Percentiles rank a stretch among this genome's conserved stretches.
phyloP scores from a whole-genome alignment of 2,797 vertebrate genomes.

The Melanotaenia maccullochi region DNA sequence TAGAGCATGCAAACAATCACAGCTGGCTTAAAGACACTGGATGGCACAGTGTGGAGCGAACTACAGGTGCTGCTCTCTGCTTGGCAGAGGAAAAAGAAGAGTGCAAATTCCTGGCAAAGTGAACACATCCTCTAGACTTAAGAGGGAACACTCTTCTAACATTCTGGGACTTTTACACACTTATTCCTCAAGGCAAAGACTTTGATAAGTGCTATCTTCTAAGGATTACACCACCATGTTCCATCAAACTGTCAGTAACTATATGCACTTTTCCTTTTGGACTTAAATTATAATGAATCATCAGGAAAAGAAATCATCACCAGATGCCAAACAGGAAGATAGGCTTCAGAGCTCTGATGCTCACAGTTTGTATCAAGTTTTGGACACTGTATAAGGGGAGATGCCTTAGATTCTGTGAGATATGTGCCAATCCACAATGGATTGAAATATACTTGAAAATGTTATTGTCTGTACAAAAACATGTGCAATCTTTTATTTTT shows the following conservation, averaged over 20 bases:
- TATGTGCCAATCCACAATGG: slow-evolving; percentile 80
- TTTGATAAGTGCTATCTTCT: slow-evolving; percentile 70
- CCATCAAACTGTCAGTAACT: slow-evolving; percentile 69
- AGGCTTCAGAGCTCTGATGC: slow-evolving; percentile 64
- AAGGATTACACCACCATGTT: slow-evolving; percentile 72
- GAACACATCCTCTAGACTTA: slow-evolving; percentile 62
- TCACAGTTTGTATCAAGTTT: slow-evolving; percentile 71
- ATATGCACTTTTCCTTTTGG: slow-evolving; percentile 81
- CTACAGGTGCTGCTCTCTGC: slow-evolving; percentile 74
- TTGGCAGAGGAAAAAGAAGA: slow-evolving; percentile 61
- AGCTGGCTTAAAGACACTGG: slow-evolving; percentile 79
- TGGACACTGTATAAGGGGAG: slow-evolving; percentile 85
- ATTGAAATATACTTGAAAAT: slow-evolving; percentile 87
- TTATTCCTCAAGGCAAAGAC: slow-evolving; percentile 73
- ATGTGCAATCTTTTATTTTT: slow-evolving; percentile 83
- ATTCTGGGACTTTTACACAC: slow-evolving; percentile 69
- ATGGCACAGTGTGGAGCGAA: slow-evolving; percentile 68
- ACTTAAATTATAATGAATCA: slow-evolving; percentile 74
- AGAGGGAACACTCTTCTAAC: slow-evolving; percentile 58
- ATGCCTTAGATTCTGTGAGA: slow-evolving; percentile 80
- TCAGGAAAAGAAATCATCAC: slow-evolving; percentile 75
- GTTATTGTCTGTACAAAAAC: slow-evolving; percentile 82
- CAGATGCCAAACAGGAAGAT: slow-evolving; percentile 72
- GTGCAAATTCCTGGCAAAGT: slow-evolving; percentile 63
- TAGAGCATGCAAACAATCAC: slow-evolving; percentile 64